Base-by-base conservation (phyloP, 2,113 vertebrate species). In the Pitta sordida region DNA sequence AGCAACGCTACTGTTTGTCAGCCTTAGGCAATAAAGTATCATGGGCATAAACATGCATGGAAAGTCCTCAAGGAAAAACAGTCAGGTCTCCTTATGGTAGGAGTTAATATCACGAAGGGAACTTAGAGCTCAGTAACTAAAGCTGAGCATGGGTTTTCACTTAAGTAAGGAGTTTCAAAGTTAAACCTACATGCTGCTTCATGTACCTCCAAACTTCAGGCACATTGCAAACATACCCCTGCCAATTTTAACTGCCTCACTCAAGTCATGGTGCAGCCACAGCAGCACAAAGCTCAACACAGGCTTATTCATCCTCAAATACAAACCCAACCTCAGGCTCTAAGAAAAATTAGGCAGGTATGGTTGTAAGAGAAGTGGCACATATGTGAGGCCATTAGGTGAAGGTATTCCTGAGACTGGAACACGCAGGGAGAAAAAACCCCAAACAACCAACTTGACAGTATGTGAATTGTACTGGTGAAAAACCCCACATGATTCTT, bases 51-150 rank as follows among this genome's bases (percentile, higher is more conserved):
- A 68, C 34, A 79, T 7, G 32, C 37, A 30, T n/a, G 41, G 83
- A 76, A 89, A 94, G 34, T 65, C 75, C 83, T 41, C 83, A 76
- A 51, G 74, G 58, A 92, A 90, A 96, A 95, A 65, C 84, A 88
- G 86, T 89, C 65, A 2, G 4, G 32, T 53, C 34, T 92, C 80
- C 77, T 76, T 68, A 32, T 34, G 26, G 39, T 2, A 92, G 34
- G 11, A 82, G n/a, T 68, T 52, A 53, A 4, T 52, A 71, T 65
- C 62, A 84, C 70, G 74, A 53, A 91, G 56, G 92, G 74, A 81
- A 48, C 22, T 39, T 64, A 12, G 24, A 82, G 63, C 88, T 90
- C 76, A 24, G 1, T 48, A 86, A 93, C 88, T 88, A 91, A 77
- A 80, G 63, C 20, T 81, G 43, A 89, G 62, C 69, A 60, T 1